Conservation (phyloP, 30 jellyfish, hydroid and myxozoan genomes). For the Cassiopea andromeda region DNA sequence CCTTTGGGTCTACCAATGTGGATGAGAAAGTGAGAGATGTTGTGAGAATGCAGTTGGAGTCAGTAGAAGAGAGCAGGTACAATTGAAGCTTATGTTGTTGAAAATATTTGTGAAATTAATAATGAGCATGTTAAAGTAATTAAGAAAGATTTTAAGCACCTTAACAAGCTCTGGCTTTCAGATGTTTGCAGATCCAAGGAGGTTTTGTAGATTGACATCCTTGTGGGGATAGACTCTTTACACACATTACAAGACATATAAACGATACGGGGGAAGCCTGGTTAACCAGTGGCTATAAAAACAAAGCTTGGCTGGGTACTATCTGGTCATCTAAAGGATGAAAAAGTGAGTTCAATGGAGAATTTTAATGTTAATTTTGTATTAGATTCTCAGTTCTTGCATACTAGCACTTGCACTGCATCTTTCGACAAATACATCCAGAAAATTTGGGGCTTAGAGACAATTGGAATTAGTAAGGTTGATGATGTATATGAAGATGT, state of each 20-base stretch:
- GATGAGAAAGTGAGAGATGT: conserved; percentile 41
- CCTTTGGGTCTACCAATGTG: conserved; percentile 14
- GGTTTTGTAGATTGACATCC: background rate
- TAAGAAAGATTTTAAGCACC: conserved; percentile 12
- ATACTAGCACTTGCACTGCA: background rate
- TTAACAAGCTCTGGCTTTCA: background rate
- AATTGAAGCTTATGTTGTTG: background rate
- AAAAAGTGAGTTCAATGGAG: background rate
- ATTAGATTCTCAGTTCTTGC: background rate
- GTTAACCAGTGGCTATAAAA: conserved; percentile 37
- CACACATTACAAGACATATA: conserved; percentile 7
- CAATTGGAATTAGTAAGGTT: conserved; percentile 4
- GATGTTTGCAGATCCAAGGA: conserved; percentile 19
- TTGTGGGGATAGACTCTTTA: conserved; percentile 10
- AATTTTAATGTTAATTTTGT: background rate
- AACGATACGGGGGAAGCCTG: conserved; percentile 7
- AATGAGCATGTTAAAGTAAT: conserved; percentile 13
- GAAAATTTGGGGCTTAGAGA: conserved; percentile 1
- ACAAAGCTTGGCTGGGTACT: conserved; percentile 36
- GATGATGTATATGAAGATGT: conserved; percentile 12
- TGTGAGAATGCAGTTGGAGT: background rate
- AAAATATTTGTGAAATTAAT: background rate
- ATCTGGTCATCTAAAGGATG: conserved; percentile 25
- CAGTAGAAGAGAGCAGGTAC: conserved; percentile 2
- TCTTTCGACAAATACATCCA: background rate